Conservation (phyloP, 2,888 invertebrate genomes). For the Apantesis nais region DNA sequence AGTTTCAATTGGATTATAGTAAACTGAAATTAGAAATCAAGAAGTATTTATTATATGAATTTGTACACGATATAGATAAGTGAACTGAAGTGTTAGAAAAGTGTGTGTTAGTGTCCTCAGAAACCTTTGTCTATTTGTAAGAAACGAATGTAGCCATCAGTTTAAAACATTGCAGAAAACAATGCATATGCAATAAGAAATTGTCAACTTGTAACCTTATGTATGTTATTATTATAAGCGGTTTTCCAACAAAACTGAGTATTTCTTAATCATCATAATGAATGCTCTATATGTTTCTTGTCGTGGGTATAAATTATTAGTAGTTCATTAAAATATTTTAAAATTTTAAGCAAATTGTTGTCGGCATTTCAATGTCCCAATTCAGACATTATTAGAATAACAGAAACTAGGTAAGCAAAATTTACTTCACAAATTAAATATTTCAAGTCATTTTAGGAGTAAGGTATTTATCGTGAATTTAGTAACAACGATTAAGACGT, state of each 20-base stretch:
- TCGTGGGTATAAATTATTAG: not conserved
- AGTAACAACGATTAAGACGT: slow-evolving; percentile 32
- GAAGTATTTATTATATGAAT: slow-evolving; percentile 2
- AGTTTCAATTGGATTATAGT: slow-evolving; percentile 6
- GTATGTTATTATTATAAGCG: no score
- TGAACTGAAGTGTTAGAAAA: not conserved
- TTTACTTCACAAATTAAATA: slow-evolving; percentile 33
- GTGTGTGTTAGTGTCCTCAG: not conserved
- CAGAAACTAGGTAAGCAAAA: slow-evolving; percentile 17
- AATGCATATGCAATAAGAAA: not conserved
- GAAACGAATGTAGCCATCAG: not conserved
- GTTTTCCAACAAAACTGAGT: not conserved
- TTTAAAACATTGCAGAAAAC: not conserved
- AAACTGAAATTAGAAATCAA: not conserved
- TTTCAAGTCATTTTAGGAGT: slow-evolving; percentile 27
- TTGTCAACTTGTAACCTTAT: no score
- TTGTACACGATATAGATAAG: not conserved
- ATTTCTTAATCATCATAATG: not conserved
- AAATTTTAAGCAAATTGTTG: slow-evolving; percentile 13
- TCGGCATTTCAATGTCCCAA: slow-evolving; percentile 16
- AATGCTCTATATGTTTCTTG: not conserved
- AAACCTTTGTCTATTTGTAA: no score
- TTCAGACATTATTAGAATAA: slow-evolving; percentile 18
- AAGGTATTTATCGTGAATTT: slow-evolving; percentile 34
- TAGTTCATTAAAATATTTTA: slow-evolving; percentile 8